These are phyloP conservation scores for Drosophila fulvimacula DNA, from an alignment of 2,888 invertebrate genomes.

Conservation along the genomic window DNA sequence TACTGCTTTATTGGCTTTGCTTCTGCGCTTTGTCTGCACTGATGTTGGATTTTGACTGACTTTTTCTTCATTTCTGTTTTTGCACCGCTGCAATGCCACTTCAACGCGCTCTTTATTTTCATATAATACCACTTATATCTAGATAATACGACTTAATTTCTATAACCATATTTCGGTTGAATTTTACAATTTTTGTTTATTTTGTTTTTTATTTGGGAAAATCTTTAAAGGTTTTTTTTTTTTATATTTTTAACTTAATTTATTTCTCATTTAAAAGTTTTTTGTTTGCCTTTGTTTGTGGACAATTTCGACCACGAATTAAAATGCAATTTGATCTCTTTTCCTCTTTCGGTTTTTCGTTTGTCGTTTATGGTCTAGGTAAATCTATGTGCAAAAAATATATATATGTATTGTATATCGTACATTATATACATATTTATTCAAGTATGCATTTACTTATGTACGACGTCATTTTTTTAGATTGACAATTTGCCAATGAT, in stretches of 20 bases:
- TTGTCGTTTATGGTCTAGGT: slow-evolving; percentile 53
- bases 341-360: slow-evolving; percentile 2
- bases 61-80: neutral
- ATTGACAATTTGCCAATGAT: slow-evolving; percentile 76
- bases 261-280: slow-evolving; percentile 19
- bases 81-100: slow-evolving; percentile 29
- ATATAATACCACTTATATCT: slow-evolving; percentile 27
- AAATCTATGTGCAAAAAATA: slow-evolving; percentile 79
- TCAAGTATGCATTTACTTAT: slow-evolving; percentile 48
- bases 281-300: slow-evolving; percentile 29
- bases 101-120: slow-evolving; percentile 1
- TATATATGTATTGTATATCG: slow-evolving; percentile 65
- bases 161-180: slow-evolving; percentile 50
- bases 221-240: slow-evolving; percentile 27
- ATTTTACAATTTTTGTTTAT: slow-evolving; percentile 61
- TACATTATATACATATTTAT: slow-evolving; percentile 71
- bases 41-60: too few relatives aligned
- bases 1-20: too few relatives aligned
- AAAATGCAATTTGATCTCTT: slow-evolving; percentile 7
- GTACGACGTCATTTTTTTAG: slow-evolving; percentile 33
- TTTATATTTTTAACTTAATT: slow-evolving; percentile 19
- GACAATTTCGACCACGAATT: slow-evolving; percentile 29
- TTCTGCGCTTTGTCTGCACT: too few relatives aligned
- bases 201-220: slow-evolving; percentile 4
- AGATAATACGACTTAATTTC: slow-evolving; percentile 48